Conservation (phyloP, 2,888 invertebrate genomes). For the Allygus modestus region DNA sequence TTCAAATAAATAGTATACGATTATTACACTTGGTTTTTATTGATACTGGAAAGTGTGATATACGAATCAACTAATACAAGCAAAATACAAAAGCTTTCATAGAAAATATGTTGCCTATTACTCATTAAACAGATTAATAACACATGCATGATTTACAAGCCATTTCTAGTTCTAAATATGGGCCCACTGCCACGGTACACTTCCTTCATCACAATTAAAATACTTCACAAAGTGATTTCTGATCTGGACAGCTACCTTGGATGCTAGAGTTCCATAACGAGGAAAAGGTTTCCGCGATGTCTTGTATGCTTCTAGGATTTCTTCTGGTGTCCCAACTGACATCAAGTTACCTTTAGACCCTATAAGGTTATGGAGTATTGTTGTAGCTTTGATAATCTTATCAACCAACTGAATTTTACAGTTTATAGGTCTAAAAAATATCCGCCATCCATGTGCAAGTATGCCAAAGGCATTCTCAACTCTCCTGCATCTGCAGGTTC, state of each 20-base stretch:
- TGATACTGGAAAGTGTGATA: too few species aligned
- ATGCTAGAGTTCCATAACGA: constrained; percentile 17
- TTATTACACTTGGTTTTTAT: too few species aligned
- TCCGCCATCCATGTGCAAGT: constrained; percentile 52
- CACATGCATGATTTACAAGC: too few species aligned
- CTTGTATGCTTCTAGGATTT: neutral
- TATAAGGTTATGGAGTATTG: constrained; percentile 42
- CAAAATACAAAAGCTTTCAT: too few species aligned
- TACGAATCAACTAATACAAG: too few species aligned
- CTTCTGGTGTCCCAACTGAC: neutral
- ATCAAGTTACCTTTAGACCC: constrained; percentile 23
- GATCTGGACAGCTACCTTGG: neutral
- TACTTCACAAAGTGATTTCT: constrained; percentile 23
- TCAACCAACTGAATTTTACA: constrained; percentile 43
- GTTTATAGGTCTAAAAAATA: constrained; percentile 32
- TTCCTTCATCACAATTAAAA: constrained; percentile 26
- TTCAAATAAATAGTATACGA: too few species aligned
- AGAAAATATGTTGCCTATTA: too few species aligned
- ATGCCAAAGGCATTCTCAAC: constrained; percentile 62
- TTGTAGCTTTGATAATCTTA: constrained; percentile 38
- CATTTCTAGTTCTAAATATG: neutral
- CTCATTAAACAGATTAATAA: too few species aligned
- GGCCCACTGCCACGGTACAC: constrained; percentile 42
- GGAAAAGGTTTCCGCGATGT: constrained; percentile 23
- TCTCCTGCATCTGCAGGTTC: constrained; percentile 52